Base-by-base conservation (phyloP, 2,888 invertebrate species). In the Dyspetes luteomarginatus region DNA sequence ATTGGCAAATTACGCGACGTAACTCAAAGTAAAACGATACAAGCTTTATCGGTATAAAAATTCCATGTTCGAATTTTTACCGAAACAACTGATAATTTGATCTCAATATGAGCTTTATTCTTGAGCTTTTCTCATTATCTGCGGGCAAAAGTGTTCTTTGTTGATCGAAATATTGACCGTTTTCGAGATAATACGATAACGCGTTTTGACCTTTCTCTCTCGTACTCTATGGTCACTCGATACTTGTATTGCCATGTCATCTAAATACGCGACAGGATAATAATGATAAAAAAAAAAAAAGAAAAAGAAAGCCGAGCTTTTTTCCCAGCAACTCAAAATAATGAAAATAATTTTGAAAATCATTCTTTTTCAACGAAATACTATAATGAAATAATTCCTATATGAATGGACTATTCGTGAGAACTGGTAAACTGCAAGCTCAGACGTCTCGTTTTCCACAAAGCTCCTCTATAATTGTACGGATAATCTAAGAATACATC, bases 1-100 rank as follows among this genome's bases (percentile, higher is more conserved):
- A 81, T 75, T n/a, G n/a, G n/a, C n/a, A n/a, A n/a, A 80, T 82
- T 78, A 75, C 65, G 56, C 36, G 36, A 36, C 36, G 30, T 7
- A 7, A 30, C n/a, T n/a, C n/a, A n/a, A n/a, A n/a, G n/a, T n/a
- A n/a, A n/a, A n/a, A n/a, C n/a, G n/a, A n/a, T n/a, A n/a, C n/a
- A n/a, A n/a, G n/a, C n/a, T n/a, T n/a, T n/a, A n/a, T n/a, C n/a
- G n/a, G n/a, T n/a, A n/a, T n/a, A n/a, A n/a, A n/a, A n/a, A n/a
- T n/a, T n/a, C n/a, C n/a, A n/a, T n/a, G n/a, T n/a, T n/a, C n/a
- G n/a, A n/a, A n/a, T n/a, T n/a, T n/a, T n/a, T n/a, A n/a, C n/a
- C n/a, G n/a, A n/a, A n/a, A n/a, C n/a, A n/a, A n/a, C n/a, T n/a
- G n/a, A n/a, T n/a, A n/a, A n/a, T n/a, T n/a, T n/a, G n/a, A n/a